Evolutionary conservation across 2,888 invertebrate species (phyloP).

Genomic region (Colletes collaris): DNA sequence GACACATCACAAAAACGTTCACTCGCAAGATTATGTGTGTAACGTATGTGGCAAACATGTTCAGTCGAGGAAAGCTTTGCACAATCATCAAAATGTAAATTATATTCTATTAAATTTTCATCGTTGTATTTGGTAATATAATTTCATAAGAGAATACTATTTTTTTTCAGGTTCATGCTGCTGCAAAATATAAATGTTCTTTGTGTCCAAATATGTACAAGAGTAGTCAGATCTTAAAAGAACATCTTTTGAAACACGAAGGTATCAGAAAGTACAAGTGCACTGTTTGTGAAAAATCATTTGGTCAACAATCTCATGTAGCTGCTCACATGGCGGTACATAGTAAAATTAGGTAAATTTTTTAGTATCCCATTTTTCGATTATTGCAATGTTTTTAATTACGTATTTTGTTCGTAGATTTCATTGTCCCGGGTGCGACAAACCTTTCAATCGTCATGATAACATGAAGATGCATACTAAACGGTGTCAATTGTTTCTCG

Average conservation of each 20-base stretch:
- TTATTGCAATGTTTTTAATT: conserved; percentile 1
- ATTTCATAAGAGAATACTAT: not conserved
- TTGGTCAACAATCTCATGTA: conserved; percentile 77
- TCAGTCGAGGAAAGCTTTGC: conserved; percentile 74
- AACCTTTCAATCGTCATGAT: conserved; percentile 76
- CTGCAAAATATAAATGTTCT: conserved; percentile 73
- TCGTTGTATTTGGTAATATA: not conserved
- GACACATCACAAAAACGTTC: conserved; percentile 71
- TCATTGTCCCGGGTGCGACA: conserved; percentile 75
- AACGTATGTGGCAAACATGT: conserved; percentile 70
- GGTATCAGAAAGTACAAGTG: conserved; percentile 78
- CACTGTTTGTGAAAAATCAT: conserved; percentile 70
- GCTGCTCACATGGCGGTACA: conserved; percentile 79
- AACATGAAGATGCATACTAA: conserved; percentile 79
- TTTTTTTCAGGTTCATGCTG: conserved; percentile 71
- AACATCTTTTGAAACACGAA: conserved; percentile 76
- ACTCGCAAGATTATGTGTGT: conserved; percentile 73
- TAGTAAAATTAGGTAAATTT: conserved; percentile 71
- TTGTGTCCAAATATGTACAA: conserved; percentile 76
- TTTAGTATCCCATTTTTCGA: not conserved
- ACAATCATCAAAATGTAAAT: conserved; percentile 76
- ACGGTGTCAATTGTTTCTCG: conserved; percentile 71
- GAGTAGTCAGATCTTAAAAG: conserved; percentile 76
- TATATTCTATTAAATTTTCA: not conserved
- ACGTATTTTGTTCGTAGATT: conserved; percentile 62